These are phyloP conservation scores for Philaethria dido DNA, from an alignment of 2,888 invertebrate species.

Conservation along the genomic window DNA sequence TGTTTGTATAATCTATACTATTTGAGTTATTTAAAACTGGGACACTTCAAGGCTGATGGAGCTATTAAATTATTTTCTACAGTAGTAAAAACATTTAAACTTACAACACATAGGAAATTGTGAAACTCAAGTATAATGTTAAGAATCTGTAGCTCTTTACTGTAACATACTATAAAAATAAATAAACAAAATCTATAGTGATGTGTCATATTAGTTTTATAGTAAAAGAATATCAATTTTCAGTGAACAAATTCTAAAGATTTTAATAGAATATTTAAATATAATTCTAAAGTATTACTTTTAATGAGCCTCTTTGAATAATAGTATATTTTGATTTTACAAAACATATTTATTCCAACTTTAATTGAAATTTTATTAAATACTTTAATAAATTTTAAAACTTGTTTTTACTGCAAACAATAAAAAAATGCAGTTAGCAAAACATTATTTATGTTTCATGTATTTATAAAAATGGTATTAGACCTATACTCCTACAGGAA, in stretches of 20 bases:
- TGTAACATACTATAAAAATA: not conserved
- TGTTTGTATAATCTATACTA: not conserved
- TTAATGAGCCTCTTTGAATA: too few relatives aligned
- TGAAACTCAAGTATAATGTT: conserved; percentile 20
- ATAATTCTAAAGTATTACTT: too few relatives aligned
- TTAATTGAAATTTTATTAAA: too few relatives aligned
- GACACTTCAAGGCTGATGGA: conserved; percentile 30
- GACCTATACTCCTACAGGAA: conserved; percentile 24
- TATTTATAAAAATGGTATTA: not conserved
- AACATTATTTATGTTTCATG: too few relatives aligned
- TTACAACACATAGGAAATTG: conserved; percentile 37
- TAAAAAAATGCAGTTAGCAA: too few relatives aligned
- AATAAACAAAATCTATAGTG: not conserved
- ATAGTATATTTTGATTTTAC: too few relatives aligned
- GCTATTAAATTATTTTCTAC: conserved; percentile 28
- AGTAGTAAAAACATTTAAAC: conserved; percentile 23
- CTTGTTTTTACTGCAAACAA: too few relatives aligned
- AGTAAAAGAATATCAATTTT: too few relatives aligned
- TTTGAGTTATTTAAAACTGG: not conserved
- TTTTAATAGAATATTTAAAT: too few relatives aligned
- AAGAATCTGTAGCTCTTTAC: not conserved
- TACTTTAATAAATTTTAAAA: too few relatives aligned
- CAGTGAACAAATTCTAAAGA: too few relatives aligned
- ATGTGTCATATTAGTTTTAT: not conserved
- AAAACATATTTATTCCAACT: too few relatives aligned